A percentile compares a stretch with the other conserved stretches of the same genome.
These are phyloP conservation scores for Saxicola maurus DNA, from an alignment of 2,797 vertebrate genomes.

Conservation along the genomic window DNA sequence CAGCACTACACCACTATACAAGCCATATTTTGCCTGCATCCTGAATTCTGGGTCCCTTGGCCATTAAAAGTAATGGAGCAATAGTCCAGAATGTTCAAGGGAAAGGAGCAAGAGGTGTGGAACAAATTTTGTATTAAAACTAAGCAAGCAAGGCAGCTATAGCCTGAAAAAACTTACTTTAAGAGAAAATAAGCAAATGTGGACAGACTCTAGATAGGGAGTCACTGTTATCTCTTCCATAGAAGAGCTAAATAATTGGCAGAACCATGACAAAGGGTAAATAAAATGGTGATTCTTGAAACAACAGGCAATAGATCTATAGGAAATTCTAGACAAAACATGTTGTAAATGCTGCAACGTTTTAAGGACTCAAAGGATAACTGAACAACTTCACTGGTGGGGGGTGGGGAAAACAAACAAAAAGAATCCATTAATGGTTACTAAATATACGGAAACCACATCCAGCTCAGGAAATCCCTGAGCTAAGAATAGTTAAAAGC, in stretches of 20 bases:
- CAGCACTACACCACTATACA: neutral
- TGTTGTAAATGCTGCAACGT: neutral
- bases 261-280: neutral
- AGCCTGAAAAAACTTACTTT: neutral
- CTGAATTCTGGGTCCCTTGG: neutral
- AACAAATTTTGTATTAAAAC: neutral
- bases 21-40: neutral
- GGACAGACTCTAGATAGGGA: neutral
- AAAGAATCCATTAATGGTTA: constrained; percentile 50
- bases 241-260: neutral
- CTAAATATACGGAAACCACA: constrained; percentile 62
- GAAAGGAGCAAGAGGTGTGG: neutral
- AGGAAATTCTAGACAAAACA: neutral
- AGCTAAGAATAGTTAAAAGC: constrained; percentile 50
- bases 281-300: neutral
- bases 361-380: neutral
- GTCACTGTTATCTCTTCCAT: neutral
- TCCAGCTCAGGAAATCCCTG: constrained; percentile 63
- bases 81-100: neutral
- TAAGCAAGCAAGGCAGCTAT: neutral
- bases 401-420: neutral
- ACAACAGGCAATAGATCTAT: neutral
- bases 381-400: neutral
- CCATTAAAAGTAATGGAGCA: accelerated
- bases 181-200: neutral